Conservation (phyloP, 2,797 vertebrate genomes). For the Echiichthys vipera region DNA sequence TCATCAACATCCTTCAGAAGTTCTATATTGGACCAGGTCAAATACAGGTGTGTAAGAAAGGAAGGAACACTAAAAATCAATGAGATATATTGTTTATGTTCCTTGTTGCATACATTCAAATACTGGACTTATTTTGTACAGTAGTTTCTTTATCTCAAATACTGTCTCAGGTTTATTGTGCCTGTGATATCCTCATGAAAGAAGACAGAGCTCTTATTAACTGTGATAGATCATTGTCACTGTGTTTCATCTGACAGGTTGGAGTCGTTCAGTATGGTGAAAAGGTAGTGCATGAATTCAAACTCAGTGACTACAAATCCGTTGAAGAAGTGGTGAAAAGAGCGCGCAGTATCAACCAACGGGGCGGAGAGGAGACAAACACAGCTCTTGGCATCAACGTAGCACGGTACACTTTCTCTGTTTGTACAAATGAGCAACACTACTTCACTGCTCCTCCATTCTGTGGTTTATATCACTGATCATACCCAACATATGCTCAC, state of each 20-base stretch:
- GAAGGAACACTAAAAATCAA: not conserved
- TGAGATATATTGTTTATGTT: not conserved
- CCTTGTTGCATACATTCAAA: not conserved
- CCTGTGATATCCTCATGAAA: not conserved
- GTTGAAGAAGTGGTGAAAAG: constrained; percentile 95
- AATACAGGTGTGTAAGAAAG: constrained; percentile 90
- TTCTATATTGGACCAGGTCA: constrained; percentile 97
- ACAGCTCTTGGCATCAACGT: constrained; percentile 95
- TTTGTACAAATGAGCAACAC: not conserved
- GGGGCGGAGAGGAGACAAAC: constrained; percentile 95
- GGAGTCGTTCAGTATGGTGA: constrained; percentile 97
- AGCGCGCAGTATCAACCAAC: constrained; percentile 92
- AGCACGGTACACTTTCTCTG: constrained; percentile 86
- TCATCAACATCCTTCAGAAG: constrained; percentile 98
- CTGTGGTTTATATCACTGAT: not conserved
- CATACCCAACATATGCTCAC: constrained; percentile 24
- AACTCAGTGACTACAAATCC: constrained; percentile 93
- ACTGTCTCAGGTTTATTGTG: not conserved
- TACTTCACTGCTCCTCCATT: not conserved
- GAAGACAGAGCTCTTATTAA: not conserved
- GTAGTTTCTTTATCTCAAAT: not conserved
- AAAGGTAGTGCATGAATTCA: constrained; percentile 95
- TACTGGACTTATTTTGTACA: not conserved
- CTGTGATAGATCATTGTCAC: not conserved
- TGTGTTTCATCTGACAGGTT: constrained; percentile 80